Base-by-base conservation (phyloP, 1,140 invertebrate genomes). In the Oreohelix idahoensis region DNA sequence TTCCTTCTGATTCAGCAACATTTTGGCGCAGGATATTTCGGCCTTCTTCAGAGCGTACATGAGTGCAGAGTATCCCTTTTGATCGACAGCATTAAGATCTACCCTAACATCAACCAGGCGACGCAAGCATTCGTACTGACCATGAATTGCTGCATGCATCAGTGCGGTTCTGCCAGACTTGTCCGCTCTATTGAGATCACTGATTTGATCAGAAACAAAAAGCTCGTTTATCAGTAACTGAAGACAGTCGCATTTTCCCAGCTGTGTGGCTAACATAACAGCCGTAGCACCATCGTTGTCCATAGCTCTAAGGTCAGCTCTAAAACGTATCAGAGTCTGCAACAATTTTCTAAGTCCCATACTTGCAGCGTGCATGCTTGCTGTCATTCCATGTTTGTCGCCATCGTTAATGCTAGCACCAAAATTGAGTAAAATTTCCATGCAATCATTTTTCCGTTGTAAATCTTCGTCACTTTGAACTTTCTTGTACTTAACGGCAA, bases 211-310 rank as follows among this genome's bases (percentile, higher is more conserved):
- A n/a, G n/a, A n/a, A n/a, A n/a, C n/a, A 39, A 29, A 26, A 58
- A 5, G 4, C 13, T 32, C 8, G 5, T 42, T 20, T 73, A 73
- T 8, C 70, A 58, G 36, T 11, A 32, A 78, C 35, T 78, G 49
- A 1, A 78, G 35, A 29, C 76, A 78, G 23, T 66, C 73, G 5
- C 0, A 13, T 10, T 66, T 42, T 15, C 45, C 49, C 39, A 35
- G n/a, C 35, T 76, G 26, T 11, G 53, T 49, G 0, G 74, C 49
- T 32, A 39, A 39, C 17, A 76, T 74, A 15, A 83, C 1, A 36
- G 74, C 73, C n/a, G 23, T 83, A 23, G n/a, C 75, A 23, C 81
- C 81, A 10, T 76, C 35, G 10, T 49, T 5, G 42, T 83, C 42
- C 20, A 15, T 15, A 29, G 10, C 26, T 11, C 32, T 69, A 10